Evolutionary conservation across 2,888 invertebrate genomes (phyloP).

Genomic region (Cheilosia urbana): DNA sequence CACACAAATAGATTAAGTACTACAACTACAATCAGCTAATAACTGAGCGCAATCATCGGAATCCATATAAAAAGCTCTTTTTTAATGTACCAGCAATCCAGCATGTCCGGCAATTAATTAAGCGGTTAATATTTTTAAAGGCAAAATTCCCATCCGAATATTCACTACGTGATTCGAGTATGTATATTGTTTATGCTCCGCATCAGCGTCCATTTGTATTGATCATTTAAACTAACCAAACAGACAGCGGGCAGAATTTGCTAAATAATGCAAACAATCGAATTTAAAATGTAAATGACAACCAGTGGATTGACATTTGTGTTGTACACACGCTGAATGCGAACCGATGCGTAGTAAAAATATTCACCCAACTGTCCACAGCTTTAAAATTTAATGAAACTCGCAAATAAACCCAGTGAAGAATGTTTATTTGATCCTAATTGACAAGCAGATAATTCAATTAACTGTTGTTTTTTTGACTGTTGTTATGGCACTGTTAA

Average conservation of each 20-base stretch:
- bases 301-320: conserved; percentile 27
- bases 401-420: conserved; percentile 9
- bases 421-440: conserved; percentile 18
- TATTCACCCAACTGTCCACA: conserved; percentile 1
- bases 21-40: too few relatives aligned
- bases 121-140: conserved; percentile 1
- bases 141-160: neutral
- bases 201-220: conserved; percentile 18
- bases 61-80: too few relatives aligned
- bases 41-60: too few relatives aligned
- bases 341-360: neutral
- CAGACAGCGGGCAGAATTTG: conserved; percentile 44
- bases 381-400: conserved; percentile 22
- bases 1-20: too few relatives aligned
- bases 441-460: conserved; percentile 49
- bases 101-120: neutral
- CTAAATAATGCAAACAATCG: conserved; percentile 52
- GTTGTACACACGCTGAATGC: neutral
- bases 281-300: conserved; percentile 63
- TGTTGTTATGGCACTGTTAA: conserved; percentile 24
- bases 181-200: neutral
- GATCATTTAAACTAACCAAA: conserved; percentile 50
- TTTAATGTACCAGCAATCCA: too few relatives aligned
- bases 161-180: neutral
- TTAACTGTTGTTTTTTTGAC: conserved; percentile 47